Evolutionary conservation across 2,888 invertebrate species (phyloP).

Genomic region (Rhopalosiphum nymphaeae): DNA sequence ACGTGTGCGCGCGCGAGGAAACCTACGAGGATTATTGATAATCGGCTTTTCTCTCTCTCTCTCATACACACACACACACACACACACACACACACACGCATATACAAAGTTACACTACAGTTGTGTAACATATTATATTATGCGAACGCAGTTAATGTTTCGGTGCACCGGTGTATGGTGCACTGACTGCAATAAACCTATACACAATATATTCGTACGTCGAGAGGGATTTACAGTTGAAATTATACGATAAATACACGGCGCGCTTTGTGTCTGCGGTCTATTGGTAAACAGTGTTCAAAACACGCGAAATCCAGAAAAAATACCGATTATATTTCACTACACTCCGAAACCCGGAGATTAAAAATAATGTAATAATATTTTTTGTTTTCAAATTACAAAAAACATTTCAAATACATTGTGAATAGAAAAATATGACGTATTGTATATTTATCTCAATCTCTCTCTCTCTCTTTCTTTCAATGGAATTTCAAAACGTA

Average conservation of each 20-base stretch:
- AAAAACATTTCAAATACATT: neutral
- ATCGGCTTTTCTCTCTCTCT: constrained; percentile 42
- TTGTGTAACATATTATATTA: neutral
- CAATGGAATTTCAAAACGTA: neutral
- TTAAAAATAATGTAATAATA: neutral
- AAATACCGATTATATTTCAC: neutral
- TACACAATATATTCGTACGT: neutral
- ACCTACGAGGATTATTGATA: constrained; percentile 30
- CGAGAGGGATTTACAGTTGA: neutral
- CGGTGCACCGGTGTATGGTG: neutral
- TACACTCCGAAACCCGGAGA: neutral
- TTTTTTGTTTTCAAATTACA: neutral
- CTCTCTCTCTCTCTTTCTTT: neutral
- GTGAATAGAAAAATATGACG: neutral
- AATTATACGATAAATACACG: neutral
- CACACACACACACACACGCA: neutral
- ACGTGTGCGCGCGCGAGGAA: neutral
- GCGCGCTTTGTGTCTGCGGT: neutral
- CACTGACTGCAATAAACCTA: neutral
- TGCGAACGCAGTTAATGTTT: constrained; percentile 20
- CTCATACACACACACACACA: neutral
- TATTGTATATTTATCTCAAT: neutral
- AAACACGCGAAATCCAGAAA: neutral
- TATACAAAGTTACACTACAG: neutral
- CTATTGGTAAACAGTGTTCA: neutral